Base-by-base conservation (phyloP, 35 echinoderm and acorn worm species). In the Ophioderma brevispina region DNA sequence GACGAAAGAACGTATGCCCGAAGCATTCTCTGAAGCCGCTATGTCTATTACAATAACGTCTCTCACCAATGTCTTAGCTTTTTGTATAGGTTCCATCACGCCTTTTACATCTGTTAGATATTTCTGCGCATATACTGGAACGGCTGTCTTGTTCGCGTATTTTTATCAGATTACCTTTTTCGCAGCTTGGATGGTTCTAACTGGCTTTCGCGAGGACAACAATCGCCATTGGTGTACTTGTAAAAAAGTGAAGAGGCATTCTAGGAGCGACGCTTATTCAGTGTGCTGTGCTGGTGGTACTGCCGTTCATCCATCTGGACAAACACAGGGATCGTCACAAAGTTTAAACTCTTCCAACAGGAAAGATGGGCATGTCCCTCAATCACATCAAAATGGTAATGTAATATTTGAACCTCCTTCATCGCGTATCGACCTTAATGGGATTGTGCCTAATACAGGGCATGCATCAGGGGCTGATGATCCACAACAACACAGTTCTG, bases 111-210 rank as follows among this genome's bases (percentile, higher is more conserved):
- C 87, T 0, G 76, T 94, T 1, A 39, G 49, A 43, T 90, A 86
- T 19, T 94, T 94, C 77, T 94, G 92, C 59, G 14, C 80, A 19
- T 94, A 94, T 43, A 82, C 88, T 15, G 92, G 92, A 0, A 25
- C 86, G n/a, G 92, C 92, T 21, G 88, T 94, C 4, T 31, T 86
- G 1, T 89, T 90, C 43, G 87, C 86, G 38, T 94, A 89, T 46
- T 28, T 89, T 0, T 94, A 90, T 34, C 92, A 94, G 77, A 80
- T 94, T 25, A 94, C 92, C 4, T 94, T 94, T 76, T 94, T 94
- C 33, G 92, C 40, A n/a, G 92, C 92, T 8, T 89, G 81, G 30
- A 94, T 94, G 92, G 81, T 78, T 14, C 42, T 89, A 11, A 80
- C 59, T 55, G 92, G 92, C 30, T 25, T 64, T 13, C 35, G 88